Conservation (phyloP, 2,113 vertebrate species). For the Colius striatus region DNA sequence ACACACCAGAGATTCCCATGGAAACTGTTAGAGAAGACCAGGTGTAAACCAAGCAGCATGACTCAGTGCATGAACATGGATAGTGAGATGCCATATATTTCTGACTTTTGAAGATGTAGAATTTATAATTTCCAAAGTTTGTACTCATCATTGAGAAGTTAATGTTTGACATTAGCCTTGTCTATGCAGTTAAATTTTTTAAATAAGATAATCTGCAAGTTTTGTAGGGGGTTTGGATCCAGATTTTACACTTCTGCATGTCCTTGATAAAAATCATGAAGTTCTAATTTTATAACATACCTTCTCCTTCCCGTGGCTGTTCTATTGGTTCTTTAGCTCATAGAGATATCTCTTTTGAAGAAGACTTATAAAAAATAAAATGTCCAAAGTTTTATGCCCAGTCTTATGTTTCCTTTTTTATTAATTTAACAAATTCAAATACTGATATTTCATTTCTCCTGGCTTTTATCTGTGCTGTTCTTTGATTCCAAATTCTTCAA, state of each 20-base stretch:
- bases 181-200: background rate
- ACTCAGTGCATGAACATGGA: background rate
- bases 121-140: background rate
- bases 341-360: background rate
- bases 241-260: background rate
- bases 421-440: background rate
- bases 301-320: background rate
- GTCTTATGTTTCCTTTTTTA: background rate
- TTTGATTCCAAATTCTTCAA: conserved; percentile 8
- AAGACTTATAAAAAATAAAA: background rate
- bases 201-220: background rate
- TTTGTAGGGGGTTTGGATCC: background rate
- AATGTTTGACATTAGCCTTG: background rate
- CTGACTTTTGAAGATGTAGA: background rate
- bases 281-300: background rate
- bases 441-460: background rate
- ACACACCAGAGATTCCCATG: background rate
- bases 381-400: background rate
- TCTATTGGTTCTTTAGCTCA: background rate
- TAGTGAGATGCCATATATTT: fast-evolving
- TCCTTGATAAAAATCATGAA: background rate
- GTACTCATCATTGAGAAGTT: background rate
- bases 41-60: background rate
- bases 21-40: background rate
- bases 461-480: background rate